Base-by-base conservation (phyloP, 2,113 vertebrate species). In the Silurus meridionalis region DNA sequence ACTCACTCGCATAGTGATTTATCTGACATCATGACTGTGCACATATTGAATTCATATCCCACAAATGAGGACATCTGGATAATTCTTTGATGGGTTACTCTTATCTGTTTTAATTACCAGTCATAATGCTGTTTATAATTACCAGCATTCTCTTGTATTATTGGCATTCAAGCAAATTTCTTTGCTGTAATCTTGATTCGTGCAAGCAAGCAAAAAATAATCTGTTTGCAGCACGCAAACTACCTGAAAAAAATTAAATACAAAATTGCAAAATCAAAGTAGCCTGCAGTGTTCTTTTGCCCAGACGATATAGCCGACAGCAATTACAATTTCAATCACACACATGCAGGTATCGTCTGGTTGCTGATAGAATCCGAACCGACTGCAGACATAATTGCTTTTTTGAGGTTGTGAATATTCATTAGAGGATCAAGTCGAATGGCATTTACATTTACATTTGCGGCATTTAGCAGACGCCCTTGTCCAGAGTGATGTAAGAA, bases 391-490 rank as follows among this genome's bases (percentile, higher is more conserved):
- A 84, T 89, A 86, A 89, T 89, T 89, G 85, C 85, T 80, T 87
- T 89, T 86, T 46, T 82, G 64, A 89, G 77, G 23, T 81, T 82
- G 84, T 89, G 85, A 84, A 89, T 89, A 89, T 79, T 75, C 88
- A 89, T 84, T 60, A 87, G 78, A 77, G 58, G 28, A 57, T 50
- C 8, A 64, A 88, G 57, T 17, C 80, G 77, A 9, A 55, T 37
- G 37, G 37, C 37, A 37, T 37, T 37, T 37, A 37, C 37, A 37
- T 37, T 37, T 37, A 37, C 37, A 37, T 37, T 37, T 37, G 37
- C 37, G 37, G 37, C 37, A 37, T 37, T 37, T 37, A 37, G 37
- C 37, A 37, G 37, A 37, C 37, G 37, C 37, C 37, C 37, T 37
- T 37, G 37, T 37, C 37, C 37, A 37, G 37, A 37, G 37, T 37